phyloP scores from a whole-genome alignment of 2,888 invertebrate species.

The Epistrophe eligans region DNA sequence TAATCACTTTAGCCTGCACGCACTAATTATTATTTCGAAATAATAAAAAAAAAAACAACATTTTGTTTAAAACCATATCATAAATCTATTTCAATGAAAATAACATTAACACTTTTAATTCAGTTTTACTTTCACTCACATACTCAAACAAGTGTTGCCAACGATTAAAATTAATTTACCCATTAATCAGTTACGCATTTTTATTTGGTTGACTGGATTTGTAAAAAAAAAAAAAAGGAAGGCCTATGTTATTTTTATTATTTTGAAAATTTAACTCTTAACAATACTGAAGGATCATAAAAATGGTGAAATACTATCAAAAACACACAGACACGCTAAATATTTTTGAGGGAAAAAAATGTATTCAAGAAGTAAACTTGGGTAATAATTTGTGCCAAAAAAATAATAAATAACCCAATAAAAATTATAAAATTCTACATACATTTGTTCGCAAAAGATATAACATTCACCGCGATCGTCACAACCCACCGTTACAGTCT shows the following conservation, averaged over 20 bases:
- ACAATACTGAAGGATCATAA: not conserved
- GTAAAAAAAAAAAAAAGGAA: conserved; percentile 7
- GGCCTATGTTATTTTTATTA: not conserved
- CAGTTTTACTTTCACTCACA: conserved; percentile 58
- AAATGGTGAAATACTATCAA: conserved; percentile 5
- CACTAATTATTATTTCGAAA: conserved; percentile 33
- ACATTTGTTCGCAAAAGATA: conserved; percentile 3
- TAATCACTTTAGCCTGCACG: conserved; percentile 33
- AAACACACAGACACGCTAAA: not conserved
- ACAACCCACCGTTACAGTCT: not conserved
- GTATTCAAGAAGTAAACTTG: not conserved
- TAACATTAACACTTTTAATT: conserved; percentile 42
- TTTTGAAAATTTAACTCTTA: not conserved
- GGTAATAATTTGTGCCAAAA: conserved; percentile 37
- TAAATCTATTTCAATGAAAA: conserved; percentile 44
- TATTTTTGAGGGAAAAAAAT: not conserved
- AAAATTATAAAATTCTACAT: conserved; percentile 25
- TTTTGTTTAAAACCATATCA: not conserved
- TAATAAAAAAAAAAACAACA: not conserved
- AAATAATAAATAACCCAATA: conserved; percentile 37
- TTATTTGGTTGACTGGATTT: conserved; percentile 55
- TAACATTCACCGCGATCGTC: not conserved
- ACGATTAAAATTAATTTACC: conserved; percentile 65
- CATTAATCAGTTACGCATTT: conserved; percentile 76
- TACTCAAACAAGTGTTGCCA: conserved; percentile 47